Evolutionary conservation across 2,113 vertebrate species (phyloP).

Genomic region (Spea multiplicata): DNA sequence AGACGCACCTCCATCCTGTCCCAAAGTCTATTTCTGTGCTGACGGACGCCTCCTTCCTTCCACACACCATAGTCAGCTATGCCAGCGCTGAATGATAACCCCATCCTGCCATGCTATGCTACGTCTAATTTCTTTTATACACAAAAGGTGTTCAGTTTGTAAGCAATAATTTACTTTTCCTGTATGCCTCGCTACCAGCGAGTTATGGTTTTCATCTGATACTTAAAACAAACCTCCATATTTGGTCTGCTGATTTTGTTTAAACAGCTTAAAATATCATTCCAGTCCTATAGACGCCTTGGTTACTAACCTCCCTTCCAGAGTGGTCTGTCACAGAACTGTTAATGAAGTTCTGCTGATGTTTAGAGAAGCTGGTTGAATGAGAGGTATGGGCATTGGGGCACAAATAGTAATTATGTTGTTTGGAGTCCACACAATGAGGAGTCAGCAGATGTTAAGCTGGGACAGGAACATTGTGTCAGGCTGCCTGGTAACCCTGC

Average conservation of each 20-base stretch:
- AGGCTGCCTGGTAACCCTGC: background rate
- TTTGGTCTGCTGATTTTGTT: background rate
- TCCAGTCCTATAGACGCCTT: background rate
- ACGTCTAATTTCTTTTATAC: background rate
- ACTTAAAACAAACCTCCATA: background rate
- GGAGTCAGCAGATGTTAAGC: slow-evolving; percentile 1
- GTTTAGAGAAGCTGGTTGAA: background rate
- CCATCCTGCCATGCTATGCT: slow-evolving; percentile 25
- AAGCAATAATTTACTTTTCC: background rate
- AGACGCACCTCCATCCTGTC: slow-evolving; percentile 23
- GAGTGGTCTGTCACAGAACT: background rate
- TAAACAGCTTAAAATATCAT: no score
- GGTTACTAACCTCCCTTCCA: background rate
- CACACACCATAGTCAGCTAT: slow-evolving; percentile 20
- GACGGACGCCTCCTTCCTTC: slow-evolving; percentile 19
- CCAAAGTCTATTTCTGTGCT: slow-evolving; percentile 34
- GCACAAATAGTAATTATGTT: slow-evolving; percentile 37
- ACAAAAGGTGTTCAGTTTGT: background rate
- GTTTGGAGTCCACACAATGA: slow-evolving; percentile 29
- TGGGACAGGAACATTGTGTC: slow-evolving; percentile 16
- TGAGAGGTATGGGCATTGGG: background rate
- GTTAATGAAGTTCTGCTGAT: background rate
- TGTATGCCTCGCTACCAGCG: background rate
- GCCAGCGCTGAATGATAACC: slow-evolving; percentile 27
- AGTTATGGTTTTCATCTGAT: background rate